Evolutionary conservation across 1,140 invertebrate species (phyloP).

Genomic region (Philopotamus ludificatus): DNA sequence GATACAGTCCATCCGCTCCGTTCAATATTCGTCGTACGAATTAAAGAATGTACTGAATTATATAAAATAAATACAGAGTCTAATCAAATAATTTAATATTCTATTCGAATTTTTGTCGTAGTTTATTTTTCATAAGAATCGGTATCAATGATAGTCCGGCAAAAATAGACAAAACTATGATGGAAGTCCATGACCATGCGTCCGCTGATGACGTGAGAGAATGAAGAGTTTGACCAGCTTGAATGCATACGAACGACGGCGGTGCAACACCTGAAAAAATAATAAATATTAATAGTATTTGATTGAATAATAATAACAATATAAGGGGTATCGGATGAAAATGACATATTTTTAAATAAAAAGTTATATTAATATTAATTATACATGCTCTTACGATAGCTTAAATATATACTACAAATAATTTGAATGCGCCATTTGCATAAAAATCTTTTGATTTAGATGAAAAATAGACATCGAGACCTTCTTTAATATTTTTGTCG

Average conservation of each 20-base stretch:
- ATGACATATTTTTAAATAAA: no score
- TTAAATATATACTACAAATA: background rate
- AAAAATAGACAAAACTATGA: conserved; percentile 74
- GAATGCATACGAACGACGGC: conserved; percentile 95
- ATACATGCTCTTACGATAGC: background rate
- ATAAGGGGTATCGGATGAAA: no score
- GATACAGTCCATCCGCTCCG: no score
- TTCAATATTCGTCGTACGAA: background rate
- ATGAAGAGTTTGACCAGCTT: conserved; percentile 94
- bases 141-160: conserved; percentile 85
- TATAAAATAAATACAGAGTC: background rate
- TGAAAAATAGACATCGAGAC: no score
- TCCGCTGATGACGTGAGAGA: conserved; percentile 87
- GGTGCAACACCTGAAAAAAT: conserved; percentile 86
- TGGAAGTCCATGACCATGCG: conserved; percentile 86
- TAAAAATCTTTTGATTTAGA: no score
- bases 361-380: background rate
- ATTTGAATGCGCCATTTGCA: no score
- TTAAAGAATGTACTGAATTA: background rate
- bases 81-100: background rate
- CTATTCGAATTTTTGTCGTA: conserved; percentile 80
- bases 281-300: conserved; percentile 28
- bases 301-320: no score
- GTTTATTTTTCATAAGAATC: conserved; percentile 83
- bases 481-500: no score